Base-by-base conservation (phyloP, 2,113 vertebrate genomes). In the Illadopsis cleaveri region DNA sequence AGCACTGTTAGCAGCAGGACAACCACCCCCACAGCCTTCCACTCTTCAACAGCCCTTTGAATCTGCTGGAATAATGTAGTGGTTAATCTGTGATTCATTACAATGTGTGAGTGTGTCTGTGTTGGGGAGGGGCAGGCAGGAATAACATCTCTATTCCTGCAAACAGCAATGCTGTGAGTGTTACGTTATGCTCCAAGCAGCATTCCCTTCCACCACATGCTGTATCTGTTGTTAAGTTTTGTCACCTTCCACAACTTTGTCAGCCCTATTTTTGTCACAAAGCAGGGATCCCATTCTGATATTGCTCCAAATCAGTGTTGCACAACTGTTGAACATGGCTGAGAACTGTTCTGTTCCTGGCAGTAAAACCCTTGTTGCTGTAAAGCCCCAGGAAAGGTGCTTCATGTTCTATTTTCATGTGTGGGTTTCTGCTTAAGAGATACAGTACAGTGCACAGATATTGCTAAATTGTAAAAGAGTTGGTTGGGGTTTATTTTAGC, bases 41-140 rank as follows among this genome's bases (percentile, higher is more conserved):
- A 71, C 33, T 76, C 58, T 68, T 40, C 64, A 79, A 61, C 21
- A 70, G 44, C 48, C 58, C 58, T 77, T 92, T 91, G 66, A 89
- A 71, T 79, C 61, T 92, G 23, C 45, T 86, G 64, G 50, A 82
- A 73, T 72, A 95, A 69, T 0, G 0, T 38, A 82, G 50, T 0
- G 4, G 58, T 92, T 88, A 84, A 66, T 93, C 82, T 96, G 54
- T 80, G 62, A 80, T 90, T 94, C 92, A 77, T 82, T 90, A 77
- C 45, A 85, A 33, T 48, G 40, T 68, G 68, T 86, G 44, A 82
- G 37, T 65, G 30, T 57, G 31, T 35, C 80, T 89, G 72, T 89
- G 53, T 25, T 82, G 61, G n/a, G 27, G 38, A 48, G 28, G 45
- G 27, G 23, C 0, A 4, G 53, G 70, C 69, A 89, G 56, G 27